Conservation (phyloP, 2,797 vertebrate genomes). For the Gallinago nigripennis region DNA sequence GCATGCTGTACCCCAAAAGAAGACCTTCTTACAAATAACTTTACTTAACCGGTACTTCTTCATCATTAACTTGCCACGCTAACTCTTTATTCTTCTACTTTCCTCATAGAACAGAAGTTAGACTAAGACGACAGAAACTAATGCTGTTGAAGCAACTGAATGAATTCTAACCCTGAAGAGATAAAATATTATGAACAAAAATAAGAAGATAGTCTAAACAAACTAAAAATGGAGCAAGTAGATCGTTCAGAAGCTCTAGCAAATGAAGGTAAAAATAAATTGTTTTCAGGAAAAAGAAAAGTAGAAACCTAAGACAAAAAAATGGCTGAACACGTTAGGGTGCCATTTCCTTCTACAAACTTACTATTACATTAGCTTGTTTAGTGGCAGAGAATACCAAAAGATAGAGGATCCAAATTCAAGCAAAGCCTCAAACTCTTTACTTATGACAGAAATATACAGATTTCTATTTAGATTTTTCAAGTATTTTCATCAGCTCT, state of each 20-base stretch:
- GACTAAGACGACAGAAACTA: neutral
- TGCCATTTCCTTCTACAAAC: neutral
- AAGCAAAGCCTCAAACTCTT: neutral
- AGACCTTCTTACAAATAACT: neutral
- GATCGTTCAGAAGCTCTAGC: neutral
- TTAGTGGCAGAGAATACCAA: neutral
- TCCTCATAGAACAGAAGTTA: neutral
- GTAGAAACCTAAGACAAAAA: neutral
- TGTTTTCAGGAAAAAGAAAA: neutral
- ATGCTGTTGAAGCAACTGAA: neutral
- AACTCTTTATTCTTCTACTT: neutral
- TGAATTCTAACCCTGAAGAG: neutral
- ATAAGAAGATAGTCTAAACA: neutral
- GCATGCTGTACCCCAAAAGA: neutral
- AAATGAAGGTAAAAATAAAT: neutral
- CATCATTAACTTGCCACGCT: neutral
- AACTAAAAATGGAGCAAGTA: neutral
- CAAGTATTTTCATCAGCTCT: neutral
- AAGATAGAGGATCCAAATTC: neutral
- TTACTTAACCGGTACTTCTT: neutral
- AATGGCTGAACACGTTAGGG: neutral
- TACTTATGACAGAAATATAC: neutral
- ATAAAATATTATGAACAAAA: neutral
- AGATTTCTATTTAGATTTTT: neutral
- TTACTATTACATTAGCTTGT: neutral